These are phyloP conservation scores for Cryptophagus acutangulus DNA, from an alignment of 2,888 invertebrate species.

Conservation along the genomic window DNA sequence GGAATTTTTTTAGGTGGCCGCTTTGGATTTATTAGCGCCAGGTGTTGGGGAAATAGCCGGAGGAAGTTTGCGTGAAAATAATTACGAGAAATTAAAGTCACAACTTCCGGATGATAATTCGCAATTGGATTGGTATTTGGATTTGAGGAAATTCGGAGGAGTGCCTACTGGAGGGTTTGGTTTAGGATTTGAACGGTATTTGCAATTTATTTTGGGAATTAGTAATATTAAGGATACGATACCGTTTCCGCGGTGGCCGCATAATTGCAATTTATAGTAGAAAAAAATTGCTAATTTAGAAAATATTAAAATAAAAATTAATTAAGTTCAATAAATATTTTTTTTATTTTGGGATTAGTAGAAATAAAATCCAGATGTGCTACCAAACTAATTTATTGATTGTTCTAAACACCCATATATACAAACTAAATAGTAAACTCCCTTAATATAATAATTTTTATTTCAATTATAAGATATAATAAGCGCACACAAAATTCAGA, in stretches of 20 bases:
- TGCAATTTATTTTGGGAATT: conserved; percentile 77
- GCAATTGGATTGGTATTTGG: conserved; percentile 80
- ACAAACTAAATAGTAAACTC: conserved; percentile 4
- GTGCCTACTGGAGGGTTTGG: conserved; percentile 94
- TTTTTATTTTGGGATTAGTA: background rate
- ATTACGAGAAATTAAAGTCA: conserved; percentile 58
- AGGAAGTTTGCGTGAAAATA: conserved; percentile 87
- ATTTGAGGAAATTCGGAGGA: conserved; percentile 82
- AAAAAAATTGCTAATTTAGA: background rate
- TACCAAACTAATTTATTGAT: background rate
- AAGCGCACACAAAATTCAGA: conserved; percentile 2
- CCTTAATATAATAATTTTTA: background rate
- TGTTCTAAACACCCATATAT: conserved; percentile 1
- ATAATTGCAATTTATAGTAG: conserved; percentile 67
- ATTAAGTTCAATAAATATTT: background rate
- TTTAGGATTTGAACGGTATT: conserved; percentile 87
- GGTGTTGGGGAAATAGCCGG: conserved; percentile 91
- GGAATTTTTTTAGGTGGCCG: conserved; percentile 57
- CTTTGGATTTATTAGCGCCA: conserved; percentile 84
- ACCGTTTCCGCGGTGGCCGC: conserved; percentile 93
- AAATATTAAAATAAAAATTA: background rate
- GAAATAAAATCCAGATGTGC: conserved; percentile 1
- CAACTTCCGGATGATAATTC: conserved; percentile 55
- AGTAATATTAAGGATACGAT: conserved; percentile 89
- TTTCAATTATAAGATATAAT: no score